These are phyloP conservation scores for Chamaedrilus cognettii DNA, from an alignment of 2,888 invertebrate genomes.

Conservation along the genomic window DNA sequence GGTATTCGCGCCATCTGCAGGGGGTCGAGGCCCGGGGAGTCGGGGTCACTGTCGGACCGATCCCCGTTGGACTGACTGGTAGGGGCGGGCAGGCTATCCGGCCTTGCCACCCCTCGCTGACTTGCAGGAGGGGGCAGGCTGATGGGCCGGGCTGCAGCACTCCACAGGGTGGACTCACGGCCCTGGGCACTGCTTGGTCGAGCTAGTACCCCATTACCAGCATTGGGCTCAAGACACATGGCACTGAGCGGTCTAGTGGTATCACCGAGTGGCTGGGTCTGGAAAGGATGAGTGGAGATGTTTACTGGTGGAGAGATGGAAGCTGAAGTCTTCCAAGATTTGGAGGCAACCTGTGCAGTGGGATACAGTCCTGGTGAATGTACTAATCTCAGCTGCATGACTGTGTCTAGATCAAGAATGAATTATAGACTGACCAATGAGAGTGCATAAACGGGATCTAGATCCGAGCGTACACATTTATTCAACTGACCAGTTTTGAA, in stretches of 20 bases:
- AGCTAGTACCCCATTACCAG: too few relatives aligned
- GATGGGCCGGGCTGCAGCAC: too few relatives aligned
- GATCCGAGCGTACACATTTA: neutral
- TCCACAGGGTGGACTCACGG: too few relatives aligned
- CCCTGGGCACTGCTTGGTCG: too few relatives aligned
- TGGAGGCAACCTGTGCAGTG: neutral
- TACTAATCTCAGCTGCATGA: neutral
- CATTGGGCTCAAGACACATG: too few relatives aligned
- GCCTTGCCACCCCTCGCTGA: too few relatives aligned
- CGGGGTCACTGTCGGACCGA: neutral
- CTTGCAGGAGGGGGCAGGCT: too few relatives aligned
- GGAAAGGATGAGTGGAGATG: neutral
- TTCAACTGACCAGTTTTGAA: neutral
- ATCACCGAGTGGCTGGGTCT: too few relatives aligned
- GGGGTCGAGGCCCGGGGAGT: conserved; percentile 8
- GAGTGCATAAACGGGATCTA: neutral
- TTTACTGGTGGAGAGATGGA: neutral
- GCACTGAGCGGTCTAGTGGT: too few relatives aligned
- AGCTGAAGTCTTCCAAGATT: neutral
- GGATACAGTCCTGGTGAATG: too few relatives aligned
- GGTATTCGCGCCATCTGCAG: conserved; percentile 1
- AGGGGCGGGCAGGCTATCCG: neutral
- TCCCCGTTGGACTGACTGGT: neutral
- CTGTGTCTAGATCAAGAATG: neutral
- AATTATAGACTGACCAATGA: neutral